Evolutionary conservation across 2,113 vertebrate genomes (phyloP).

Genomic region (Boleophthalmus pectinirostris): DNA sequence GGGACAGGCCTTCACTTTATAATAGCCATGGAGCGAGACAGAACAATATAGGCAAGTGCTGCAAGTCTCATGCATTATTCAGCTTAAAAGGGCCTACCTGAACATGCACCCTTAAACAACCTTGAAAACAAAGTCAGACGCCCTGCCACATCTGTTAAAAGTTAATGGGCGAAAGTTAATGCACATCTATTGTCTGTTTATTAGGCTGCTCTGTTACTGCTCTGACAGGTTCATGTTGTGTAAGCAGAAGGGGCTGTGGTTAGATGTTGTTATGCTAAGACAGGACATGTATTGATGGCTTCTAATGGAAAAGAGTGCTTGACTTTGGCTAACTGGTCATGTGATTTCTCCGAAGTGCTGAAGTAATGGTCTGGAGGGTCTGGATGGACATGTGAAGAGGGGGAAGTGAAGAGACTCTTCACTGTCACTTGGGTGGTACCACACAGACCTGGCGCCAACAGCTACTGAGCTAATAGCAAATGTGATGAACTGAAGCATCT

Average conservation of each 20-base stretch:
- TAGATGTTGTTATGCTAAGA: slow-evolving; percentile 24
- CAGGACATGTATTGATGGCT: slow-evolving; percentile 58
- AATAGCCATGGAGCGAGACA: slow-evolving; percentile 18
- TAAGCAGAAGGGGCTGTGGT: slow-evolving; percentile 32
- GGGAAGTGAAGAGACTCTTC: slow-evolving; percentile 47
- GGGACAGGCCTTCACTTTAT: slow-evolving; percentile 37
- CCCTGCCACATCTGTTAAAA: slow-evolving; percentile 56
- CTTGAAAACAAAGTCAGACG: slow-evolving; percentile 66
- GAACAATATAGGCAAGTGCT: slow-evolving; percentile 25
- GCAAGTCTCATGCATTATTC: slow-evolving; percentile 53
- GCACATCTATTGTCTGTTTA: slow-evolving; percentile 61
- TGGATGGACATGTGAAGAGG: slow-evolving; percentile 48
- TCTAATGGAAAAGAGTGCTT: slow-evolving; percentile 69
- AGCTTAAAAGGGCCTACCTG: slow-evolving; percentile 41
- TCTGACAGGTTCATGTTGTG: slow-evolving; percentile 25
- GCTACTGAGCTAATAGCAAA: slow-evolving; percentile 11
- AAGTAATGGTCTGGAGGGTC: slow-evolving; percentile 61
- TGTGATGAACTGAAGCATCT: too few relatives aligned
- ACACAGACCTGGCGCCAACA: slow-evolving; percentile 9
- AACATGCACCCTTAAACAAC: slow-evolving; percentile 71
- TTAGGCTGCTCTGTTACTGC: slow-evolving; percentile 53
- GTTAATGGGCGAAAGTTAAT: slow-evolving; percentile 65
- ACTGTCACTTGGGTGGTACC: slow-evolving; percentile 23
- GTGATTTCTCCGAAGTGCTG: slow-evolving; percentile 69
- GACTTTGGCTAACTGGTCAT: slow-evolving; percentile 64